Evolutionary conservation across 2,797 vertebrate species (phyloP).

Genomic region (Melanotaenia boesemani): DNA sequence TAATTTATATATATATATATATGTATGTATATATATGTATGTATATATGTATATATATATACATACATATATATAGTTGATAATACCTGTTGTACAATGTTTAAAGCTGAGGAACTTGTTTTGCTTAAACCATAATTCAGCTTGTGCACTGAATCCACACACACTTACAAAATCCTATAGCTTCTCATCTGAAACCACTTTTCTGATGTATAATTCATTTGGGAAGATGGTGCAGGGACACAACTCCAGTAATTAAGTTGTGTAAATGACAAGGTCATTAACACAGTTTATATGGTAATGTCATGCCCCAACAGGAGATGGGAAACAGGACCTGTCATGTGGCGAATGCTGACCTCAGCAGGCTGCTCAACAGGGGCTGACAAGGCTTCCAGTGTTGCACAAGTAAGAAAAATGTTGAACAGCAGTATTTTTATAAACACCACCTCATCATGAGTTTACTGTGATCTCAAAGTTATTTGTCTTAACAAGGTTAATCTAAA

Average conservation of each 20-base stretch:
- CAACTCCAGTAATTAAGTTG: conserved; percentile 79
- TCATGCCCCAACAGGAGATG: conserved; percentile 63
- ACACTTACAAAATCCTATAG: conserved; percentile 29
- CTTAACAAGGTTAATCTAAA: conserved; percentile 18
- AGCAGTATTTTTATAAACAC: conserved; percentile 70
- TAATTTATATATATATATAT: too few species aligned
- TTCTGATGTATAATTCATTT: conserved; percentile 79
- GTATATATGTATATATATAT: too few species aligned
- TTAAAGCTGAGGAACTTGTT: conserved; percentile 16
- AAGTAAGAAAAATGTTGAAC: conserved; percentile 81
- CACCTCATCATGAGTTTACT: conserved; percentile 37
- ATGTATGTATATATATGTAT: too few species aligned
- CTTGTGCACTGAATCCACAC: conserved; percentile 22
- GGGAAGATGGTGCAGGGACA: conserved; percentile 69
- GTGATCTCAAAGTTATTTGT: conserved; percentile 47
- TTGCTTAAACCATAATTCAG: conserved; percentile 15
- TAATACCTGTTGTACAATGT: too few species aligned
- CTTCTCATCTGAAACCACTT: conserved; percentile 38
- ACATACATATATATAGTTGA: too few species aligned
- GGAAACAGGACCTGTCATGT: conserved; percentile 63
- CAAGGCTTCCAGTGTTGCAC: conserved; percentile 73
- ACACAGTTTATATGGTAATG: conserved; percentile 85
- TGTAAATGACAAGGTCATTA: conserved; percentile 85
- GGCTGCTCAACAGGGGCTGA: conserved; percentile 71
- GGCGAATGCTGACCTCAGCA: conserved; percentile 82